Evolutionary conservation across 2,113 vertebrate species (phyloP), one percentile per base, ranked within the genome.

Genomic region (Ciconia maguari): DNA sequence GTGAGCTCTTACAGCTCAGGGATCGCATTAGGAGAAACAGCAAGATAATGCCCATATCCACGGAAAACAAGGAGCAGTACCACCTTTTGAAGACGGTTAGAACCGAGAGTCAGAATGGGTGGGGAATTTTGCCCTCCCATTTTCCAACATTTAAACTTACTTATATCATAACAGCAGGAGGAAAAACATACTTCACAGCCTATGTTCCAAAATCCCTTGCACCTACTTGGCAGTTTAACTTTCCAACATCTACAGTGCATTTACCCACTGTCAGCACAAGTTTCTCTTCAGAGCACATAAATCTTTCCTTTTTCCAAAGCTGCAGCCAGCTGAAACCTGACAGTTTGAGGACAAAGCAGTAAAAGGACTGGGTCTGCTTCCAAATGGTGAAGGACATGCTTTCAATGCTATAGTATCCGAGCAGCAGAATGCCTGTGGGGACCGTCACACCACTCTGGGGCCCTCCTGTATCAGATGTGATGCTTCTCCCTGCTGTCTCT

Each of bases 261-360:
- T 91, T 85, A 90, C 74, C 66, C 62, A 49, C 90, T 41, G 49
- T 72, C 93, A 96, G 90, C 0, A 0, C 71, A 85, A 92, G 85
- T 42, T 94, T 70, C 93, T 86, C 64, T 83, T 88, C 66, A 44
- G 87, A 93, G 82, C 71, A 93, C 62, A 91, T 95, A 87, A 95
- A 96, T 95, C 87, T 92, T 80, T 22, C 49, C 57, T 66, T 90
- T 94, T 94, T 94, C 93, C 93, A 91, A 94, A 91, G 75, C 93
- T 70, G 70, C 70, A 88, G 94, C 87, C 92, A 92, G 93, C 79
- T 92, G 96, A 95, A 95, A 91, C 44, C 93, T 90, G 96, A 96
- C 94, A 96, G 96, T 96, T 93, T 95, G 93, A 95, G 94, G 94
- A 88, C 93, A 94, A 80, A 94, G 82, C 79, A 90, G 46, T 88